phyloP scores from a whole-genome alignment of 1,140 invertebrate species.

The Macrocentrus cingulum region DNA sequence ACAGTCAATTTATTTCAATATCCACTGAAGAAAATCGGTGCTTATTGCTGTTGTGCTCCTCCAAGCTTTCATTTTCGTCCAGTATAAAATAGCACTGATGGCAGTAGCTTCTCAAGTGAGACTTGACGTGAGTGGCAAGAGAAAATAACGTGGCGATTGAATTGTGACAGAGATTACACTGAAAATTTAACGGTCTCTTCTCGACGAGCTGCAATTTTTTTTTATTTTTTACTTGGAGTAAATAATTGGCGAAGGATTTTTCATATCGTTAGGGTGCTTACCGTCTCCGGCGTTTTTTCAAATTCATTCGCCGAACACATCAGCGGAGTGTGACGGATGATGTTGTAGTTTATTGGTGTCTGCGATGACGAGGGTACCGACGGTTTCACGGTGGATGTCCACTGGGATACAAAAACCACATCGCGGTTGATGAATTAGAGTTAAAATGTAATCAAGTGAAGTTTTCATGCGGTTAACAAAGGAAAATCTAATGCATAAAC shows the following conservation, averaged over 20 bases:
- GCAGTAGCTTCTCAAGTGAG: constrained; percentile 37
- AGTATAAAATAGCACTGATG: constrained; percentile 43
- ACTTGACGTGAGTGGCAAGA: constrained; percentile 44
- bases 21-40: not conserved
- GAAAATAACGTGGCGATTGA: constrained; percentile 40
- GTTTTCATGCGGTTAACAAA: too few species aligned
- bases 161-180: constrained; percentile 42
- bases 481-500: too few species aligned
- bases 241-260: not conserved
- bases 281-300: too few species aligned
- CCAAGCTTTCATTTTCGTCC: constrained; percentile 36
- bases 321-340: too few species aligned
- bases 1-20: not conserved
- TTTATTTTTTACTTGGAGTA: not conserved
- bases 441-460: too few species aligned
- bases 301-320: too few species aligned
- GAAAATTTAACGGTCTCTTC: constrained; percentile 29
- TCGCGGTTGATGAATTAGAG: too few species aligned
- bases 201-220: constrained; percentile 24
- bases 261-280: not conserved
- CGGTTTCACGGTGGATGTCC: too few species aligned
- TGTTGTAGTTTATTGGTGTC: too few species aligned
- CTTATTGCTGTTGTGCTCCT: constrained; percentile 30
- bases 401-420: too few species aligned
- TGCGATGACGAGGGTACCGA: too few species aligned